phyloP scores from a whole-genome alignment of 2,113 vertebrate species.

The Chaetura pelagica region DNA sequence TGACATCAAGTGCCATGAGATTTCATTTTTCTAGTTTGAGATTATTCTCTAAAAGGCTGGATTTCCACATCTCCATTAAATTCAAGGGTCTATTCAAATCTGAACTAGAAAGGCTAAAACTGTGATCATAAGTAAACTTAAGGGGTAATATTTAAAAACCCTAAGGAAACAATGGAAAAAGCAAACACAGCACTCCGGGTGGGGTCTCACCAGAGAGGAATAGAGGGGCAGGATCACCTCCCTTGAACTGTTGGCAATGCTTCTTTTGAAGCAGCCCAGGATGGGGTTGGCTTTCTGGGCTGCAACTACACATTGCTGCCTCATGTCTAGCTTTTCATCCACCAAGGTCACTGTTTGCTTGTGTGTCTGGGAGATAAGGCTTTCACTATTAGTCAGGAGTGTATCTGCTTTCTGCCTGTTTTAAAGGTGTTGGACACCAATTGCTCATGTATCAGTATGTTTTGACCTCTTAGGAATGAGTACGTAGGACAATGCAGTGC shows the following conservation, averaged over 20 bases:
- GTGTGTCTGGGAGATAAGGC: not conserved
- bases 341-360: not conserved
- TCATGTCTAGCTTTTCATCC: not conserved
- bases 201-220: not conserved
- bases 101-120: not conserved
- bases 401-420: not conserved
- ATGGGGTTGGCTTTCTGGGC: not conserved
- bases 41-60: not conserved
- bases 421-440: not conserved
- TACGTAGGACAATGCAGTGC: not conserved
- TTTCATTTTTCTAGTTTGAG: not conserved
- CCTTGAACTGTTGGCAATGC: fast-evolving
- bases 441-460: not conserved
- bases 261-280: not conserved
- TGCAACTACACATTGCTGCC: not conserved
- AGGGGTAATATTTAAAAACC: not conserved
- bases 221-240: not conserved
- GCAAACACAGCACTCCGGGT: fast-evolving
- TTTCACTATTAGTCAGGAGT: not conserved
- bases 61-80: not conserved
- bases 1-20: not conserved
- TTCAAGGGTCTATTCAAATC: not conserved
- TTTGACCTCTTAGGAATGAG: not conserved
- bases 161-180: not conserved
- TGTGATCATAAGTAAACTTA: not conserved